Conservation (phyloP, 2,797 vertebrate genomes). For the Lophotriccus pileatus region DNA sequence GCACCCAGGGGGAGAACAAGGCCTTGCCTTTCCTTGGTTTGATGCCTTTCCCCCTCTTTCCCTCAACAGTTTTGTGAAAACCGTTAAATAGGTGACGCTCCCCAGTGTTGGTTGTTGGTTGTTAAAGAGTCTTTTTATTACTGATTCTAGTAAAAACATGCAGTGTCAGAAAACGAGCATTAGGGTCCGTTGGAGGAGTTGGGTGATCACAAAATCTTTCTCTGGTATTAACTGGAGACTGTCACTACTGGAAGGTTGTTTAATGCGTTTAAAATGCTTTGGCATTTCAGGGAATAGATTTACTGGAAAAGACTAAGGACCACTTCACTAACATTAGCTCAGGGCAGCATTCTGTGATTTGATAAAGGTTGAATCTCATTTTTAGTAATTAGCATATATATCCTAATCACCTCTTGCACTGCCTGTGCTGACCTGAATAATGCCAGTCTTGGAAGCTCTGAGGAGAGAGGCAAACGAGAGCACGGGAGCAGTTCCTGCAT, state of each 20-base stretch:
- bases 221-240: background rate
- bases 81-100: background rate
- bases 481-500: background rate
- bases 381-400: background rate
- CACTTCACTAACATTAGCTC: background rate
- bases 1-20: background rate
- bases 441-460: background rate
- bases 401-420: background rate
- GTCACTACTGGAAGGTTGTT: background rate
- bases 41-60: background rate
- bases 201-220: background rate
- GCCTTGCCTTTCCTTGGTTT: background rate
- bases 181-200: background rate
- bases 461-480: background rate
- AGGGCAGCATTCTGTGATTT: background rate
- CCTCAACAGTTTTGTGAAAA: background rate
- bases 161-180: background rate
- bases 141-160: background rate
- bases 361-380: background rate
- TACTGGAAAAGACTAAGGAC: background rate
- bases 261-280: background rate
- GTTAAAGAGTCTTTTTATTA: background rate
- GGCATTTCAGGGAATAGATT: background rate
- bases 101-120: background rate
- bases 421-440: background rate